A percentile compares a stretch with the other conserved stretches of the same genome.
Conservation (phyloP, 1,140 invertebrate species). For the Drosophila dunni region DNA sequence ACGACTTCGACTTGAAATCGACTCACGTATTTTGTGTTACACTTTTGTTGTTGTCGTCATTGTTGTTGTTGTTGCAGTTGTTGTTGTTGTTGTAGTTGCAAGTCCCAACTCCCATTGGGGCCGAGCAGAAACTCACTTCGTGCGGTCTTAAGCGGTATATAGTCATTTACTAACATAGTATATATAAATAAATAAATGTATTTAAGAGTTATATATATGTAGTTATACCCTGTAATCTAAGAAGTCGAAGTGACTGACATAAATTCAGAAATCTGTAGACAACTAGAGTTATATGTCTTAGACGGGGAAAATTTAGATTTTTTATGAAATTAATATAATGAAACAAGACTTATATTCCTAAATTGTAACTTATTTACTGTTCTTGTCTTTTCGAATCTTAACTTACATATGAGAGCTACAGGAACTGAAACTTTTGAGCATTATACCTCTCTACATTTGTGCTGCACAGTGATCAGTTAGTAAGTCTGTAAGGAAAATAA, state of each 20-base stretch:
- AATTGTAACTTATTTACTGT: no score
- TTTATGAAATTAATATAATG: no score
- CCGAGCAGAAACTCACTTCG: conserved; percentile 36
- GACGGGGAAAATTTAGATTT: no score
- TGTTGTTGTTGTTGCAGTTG: conserved; percentile 14
- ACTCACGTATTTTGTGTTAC: conserved; percentile 83
- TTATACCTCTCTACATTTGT: no score
- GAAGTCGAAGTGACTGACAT: neutral
- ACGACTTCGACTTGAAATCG: conserved; percentile 52
- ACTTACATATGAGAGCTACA: no score
- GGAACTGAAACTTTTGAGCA: no score
- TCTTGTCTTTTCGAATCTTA: no score
- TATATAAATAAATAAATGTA: conserved; percentile 10
- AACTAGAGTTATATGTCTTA: no score
- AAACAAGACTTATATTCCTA: no score
- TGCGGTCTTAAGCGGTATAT: conserved; percentile 21
- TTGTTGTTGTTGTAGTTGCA: neutral
- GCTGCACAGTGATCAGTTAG: no score
- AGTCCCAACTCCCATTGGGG: conserved; percentile 24
- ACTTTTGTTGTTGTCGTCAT: conserved; percentile 52
- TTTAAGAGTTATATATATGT: conserved; percentile 11
- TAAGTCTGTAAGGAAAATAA: no score
- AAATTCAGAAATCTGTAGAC: no score
- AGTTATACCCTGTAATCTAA: conserved; percentile 19
- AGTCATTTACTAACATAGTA: conserved; percentile 1